Base-by-base conservation (phyloP, 2,797 vertebrate genomes). In the Coccyzus lansbergi region DNA sequence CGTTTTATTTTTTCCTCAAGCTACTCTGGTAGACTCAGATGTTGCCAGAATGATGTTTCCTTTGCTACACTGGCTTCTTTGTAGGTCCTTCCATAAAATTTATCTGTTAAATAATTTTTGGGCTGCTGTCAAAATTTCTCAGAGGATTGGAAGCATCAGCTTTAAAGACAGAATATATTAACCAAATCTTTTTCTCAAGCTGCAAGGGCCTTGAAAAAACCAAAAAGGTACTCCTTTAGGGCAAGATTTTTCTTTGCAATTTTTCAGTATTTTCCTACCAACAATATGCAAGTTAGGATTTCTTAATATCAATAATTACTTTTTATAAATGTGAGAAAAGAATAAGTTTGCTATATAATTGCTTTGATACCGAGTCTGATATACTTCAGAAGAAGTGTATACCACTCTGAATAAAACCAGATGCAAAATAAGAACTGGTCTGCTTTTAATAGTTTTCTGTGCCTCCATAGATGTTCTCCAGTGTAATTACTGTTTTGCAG, bases 21-120 rank as follows among this genome's bases (percentile, higher is more conserved):
- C 25, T 83, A 33, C 62, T 83, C 40, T 90, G 58, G 19, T 65
- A 81, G 33, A 60, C 33, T 79, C 49, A 51, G 70, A 59, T 71
- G 55, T 72, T 86, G 36, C 53, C 53, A 84, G 53, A 83, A 67
- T 49, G 74, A 38, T 60, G 40, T 90, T 94, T 82, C n/a, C 76
- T 86, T 90, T 78, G 76, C 56, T 93, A 25, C 21, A 67, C 55
- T 42, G 28, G 16, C 49, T 83, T 26, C 28, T 40, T 68, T 63
- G 38, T 82, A 48, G 25, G 10, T 68, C 22, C 31, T 25, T 68
- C 55, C 25, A 3, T 84, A 55, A 91, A 83, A 55, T 8, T 3
- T 58, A 81, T 64, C 24, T 59, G 46, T 83, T 79, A 2, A 3
- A 28, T 84, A 68, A n/a, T 34, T 89, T 93, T 83, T 90, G 53